Percentiles rank a stretch among this genome's conserved stretches.
These are phyloP conservation scores for Anguilla rostrata DNA, from an alignment of 2,113 vertebrate genomes.

Conservation along the genomic window DNA sequence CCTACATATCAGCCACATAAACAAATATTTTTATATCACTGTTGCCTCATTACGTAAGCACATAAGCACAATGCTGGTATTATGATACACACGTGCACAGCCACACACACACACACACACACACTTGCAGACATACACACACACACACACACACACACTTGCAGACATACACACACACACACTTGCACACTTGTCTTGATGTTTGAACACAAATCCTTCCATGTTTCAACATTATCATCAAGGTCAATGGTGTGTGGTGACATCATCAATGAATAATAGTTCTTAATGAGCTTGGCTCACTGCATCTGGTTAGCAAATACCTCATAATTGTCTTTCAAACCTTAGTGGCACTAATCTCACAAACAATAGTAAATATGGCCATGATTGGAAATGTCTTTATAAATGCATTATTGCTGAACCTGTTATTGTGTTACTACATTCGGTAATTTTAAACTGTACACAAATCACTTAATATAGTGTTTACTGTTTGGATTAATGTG, in stretches of 20 bases:
- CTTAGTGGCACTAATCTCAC: background rate
- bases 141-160: background rate
- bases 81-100: background rate
- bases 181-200: too few relatives aligned
- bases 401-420: background rate
- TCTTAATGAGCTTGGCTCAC: background rate
- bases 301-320: background rate
- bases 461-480: too few relatives aligned
- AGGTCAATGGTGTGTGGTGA: background rate
- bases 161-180: background rate
- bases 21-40: background rate
- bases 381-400: background rate
- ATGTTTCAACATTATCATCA: background rate
- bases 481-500: background rate
- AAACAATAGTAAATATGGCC: background rate
- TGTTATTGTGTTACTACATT: background rate
- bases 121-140: background rate
- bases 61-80: background rate
- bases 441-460: too few relatives aligned
- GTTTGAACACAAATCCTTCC: too few relatives aligned
- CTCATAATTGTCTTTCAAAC: background rate
- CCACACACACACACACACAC: background rate
- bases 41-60: background rate
- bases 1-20: background rate
- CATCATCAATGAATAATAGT: background rate